Evolutionary conservation across 2,113 vertebrate species (phyloP), one percentile per base, ranked within the genome.

Genomic region (Pterophyllum scalare): DNA sequence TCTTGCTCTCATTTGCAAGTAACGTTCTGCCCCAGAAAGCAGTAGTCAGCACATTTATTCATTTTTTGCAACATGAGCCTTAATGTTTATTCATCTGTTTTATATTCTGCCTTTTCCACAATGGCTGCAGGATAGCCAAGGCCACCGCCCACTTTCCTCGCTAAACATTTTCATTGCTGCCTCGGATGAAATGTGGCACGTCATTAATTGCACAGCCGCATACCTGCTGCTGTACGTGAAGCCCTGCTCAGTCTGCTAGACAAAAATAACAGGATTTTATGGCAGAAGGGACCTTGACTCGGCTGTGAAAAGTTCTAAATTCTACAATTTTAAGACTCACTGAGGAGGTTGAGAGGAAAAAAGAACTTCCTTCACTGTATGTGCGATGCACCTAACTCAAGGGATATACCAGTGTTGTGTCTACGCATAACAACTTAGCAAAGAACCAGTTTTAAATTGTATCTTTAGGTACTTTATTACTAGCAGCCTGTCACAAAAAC

Each of bases 131-230:
- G 52, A 74, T 8, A 35, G 64, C 59, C 0, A 57, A 62, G 59
- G 62, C 64, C 31, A 9, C 59, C 35, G 61, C 49, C 26, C 76
- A n/a, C 35, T 60, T 60, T 58, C 17, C 49, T 26, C 38, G 62
- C 54, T 81, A n/a, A 33, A 40, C 80, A 57, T 91, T 88, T 93
- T 87, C 90, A 38, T 19, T 64, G 56, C 80, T 46, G 72, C 49
- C 58, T 85, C 33, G 74, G 60, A 87, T 88, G 46, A 90, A 87
- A 81, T 79, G 79, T 81, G 64, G 59, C 83, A 83, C 28, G 77
- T 84, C 80, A 81, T 84, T 91, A 82, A 90, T 60, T 80, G 61
- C 89, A 85, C 67, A 31, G 74, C 81, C 81, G 72, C 89, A 74
- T 26, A 26, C 62, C 64, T 40, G 59, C 75, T 77, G 54, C 89